Evolutionary conservation across 1,140 invertebrate species (phyloP).

Genomic region (Semibalanus balanoides): DNA sequence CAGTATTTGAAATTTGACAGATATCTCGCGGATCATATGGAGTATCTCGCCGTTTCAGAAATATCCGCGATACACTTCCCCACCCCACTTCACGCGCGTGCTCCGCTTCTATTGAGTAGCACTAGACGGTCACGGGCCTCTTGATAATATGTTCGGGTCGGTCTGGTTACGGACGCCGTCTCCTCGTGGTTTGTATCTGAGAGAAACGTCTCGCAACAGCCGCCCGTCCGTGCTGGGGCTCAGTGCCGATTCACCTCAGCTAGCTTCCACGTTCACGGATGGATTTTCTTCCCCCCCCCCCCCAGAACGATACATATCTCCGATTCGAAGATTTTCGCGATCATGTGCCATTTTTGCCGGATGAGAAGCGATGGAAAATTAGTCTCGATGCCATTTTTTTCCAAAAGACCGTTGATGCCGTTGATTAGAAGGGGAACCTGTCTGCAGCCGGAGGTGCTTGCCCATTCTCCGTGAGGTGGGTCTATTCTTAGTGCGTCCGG

Average conservation of each 20-base stretch:
- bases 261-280: conserved; percentile 9
- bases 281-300: conserved; percentile 8
- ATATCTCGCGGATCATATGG: too few species aligned
- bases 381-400: conserved; percentile 8
- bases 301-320: conserved; percentile 8
- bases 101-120: too few species aligned
- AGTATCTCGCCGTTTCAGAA: too few species aligned
- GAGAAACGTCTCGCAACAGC: conserved; percentile 6
- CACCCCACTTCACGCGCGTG: too few species aligned
- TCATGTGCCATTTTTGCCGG: conserved; percentile 12
- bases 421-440: neutral
- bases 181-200: conserved; percentile 6
- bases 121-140: conserved; percentile 7
- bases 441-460: neutral
- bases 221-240: conserved; percentile 8
- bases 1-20: too few species aligned
- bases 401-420: conserved; percentile 4
- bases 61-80: too few species aligned
- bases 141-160: conserved; percentile 8
- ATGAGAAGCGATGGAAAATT: conserved; percentile 8
- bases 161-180: conserved; percentile 6
- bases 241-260: conserved; percentile 9
- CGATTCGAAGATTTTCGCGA: conserved; percentile 3
- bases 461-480: neutral
- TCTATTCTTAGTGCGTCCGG: neutral